Conservation (phyloP, 2,888 invertebrate genomes). For the Phaonia tiefii region DNA sequence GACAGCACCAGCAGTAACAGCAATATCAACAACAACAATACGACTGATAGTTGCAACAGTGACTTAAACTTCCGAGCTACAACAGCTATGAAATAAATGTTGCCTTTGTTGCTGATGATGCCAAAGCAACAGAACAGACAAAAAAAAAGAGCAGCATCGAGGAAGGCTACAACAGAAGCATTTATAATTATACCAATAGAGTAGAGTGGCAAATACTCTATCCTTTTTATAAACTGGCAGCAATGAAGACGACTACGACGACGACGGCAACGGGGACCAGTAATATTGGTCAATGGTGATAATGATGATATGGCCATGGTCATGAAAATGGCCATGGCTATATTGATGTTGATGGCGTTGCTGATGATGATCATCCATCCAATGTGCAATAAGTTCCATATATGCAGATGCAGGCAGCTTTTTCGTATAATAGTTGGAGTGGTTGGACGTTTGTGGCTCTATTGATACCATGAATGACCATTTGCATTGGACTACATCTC, state of each 20-base stretch:
- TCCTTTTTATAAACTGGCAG: not conserved
- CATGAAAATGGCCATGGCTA: no score
- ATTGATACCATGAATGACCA: not conserved
- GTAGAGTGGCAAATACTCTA: conserved; percentile 53
- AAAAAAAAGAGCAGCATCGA: not conserved
- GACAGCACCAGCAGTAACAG: not conserved
- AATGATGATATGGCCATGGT: no score
- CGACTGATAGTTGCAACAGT: no score
- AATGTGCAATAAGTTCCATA: not conserved
- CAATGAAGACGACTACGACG: no score
- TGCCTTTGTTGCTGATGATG: conserved; percentile 31
- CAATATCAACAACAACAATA: conserved; percentile 8
- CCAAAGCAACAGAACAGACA: no score
- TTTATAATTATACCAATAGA: conserved; percentile 60
- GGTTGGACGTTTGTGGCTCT: not conserved
- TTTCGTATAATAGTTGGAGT: not conserved
- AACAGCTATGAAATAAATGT: conserved; percentile 40
- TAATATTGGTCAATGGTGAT: no score
- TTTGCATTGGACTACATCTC: not conserved
- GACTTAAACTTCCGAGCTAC: conserved; percentile 1
- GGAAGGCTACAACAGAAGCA: conserved; percentile 58
- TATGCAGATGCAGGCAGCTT: conserved; percentile 2
- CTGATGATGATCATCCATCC: not conserved
- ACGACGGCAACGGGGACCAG: no score
- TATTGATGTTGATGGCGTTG: conserved; percentile 1